A percentile compares a stretch with the other conserved stretches of the same genome.
These are phyloP conservation scores for Phataginus tricuspis DNA, from an alignment of 2,797 vertebrate species.

Conservation along the genomic window DNA sequence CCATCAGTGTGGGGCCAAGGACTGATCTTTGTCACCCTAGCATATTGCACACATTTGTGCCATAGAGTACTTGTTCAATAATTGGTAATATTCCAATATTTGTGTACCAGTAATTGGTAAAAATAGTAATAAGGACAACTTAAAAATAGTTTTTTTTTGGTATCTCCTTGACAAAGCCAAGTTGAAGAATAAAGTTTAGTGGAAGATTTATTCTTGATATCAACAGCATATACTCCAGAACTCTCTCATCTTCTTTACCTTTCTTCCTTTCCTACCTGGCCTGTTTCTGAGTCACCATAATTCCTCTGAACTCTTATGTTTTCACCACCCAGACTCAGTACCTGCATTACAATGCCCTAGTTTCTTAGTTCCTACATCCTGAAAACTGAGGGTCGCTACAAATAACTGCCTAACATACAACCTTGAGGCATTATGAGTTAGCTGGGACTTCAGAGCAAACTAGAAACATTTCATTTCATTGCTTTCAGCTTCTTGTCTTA, in stretches of 20 bases:
- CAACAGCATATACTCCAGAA: neutral
- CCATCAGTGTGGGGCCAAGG: fast-evolving
- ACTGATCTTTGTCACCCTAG: neutral
- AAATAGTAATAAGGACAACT: neutral
- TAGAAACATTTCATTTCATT: neutral
- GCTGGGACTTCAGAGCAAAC: neutral
- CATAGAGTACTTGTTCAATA: neutral
- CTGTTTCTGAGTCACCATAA: neutral
- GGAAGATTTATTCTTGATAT: neutral
- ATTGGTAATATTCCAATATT: neutral
- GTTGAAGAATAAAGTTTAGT: neutral
- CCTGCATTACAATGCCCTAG: neutral
- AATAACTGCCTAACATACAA: neutral
- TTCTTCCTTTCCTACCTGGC: neutral
- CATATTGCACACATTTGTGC: neutral
- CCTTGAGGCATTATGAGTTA: neutral
- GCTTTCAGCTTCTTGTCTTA: neutral
- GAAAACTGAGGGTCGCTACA: neutral
- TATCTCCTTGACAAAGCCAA: neutral
- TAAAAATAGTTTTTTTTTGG: neutral
- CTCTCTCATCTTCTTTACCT: neutral
- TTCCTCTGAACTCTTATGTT: neutral
- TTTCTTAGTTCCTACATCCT: neutral
- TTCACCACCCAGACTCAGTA: neutral
- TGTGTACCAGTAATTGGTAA: neutral